These are phyloP conservation scores for Cassiopea andromeda DNA, from an alignment of 30 jellyfish, hydroid and myxozoan genomes.

Conservation along the genomic window DNA sequence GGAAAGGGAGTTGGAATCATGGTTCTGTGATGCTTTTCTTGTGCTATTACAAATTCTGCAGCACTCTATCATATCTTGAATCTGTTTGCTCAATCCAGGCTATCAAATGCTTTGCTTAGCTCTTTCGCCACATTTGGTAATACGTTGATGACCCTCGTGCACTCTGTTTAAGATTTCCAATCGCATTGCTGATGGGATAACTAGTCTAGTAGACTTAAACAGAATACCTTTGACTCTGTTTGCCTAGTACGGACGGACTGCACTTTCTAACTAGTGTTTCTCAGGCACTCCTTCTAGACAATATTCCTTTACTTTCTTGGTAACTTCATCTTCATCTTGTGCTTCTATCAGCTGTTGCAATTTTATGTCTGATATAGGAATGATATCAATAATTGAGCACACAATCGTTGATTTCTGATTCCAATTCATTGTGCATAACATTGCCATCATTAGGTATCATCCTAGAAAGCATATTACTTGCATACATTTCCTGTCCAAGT, in stretches of 20 bases:
- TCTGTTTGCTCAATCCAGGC: constrained; percentile 62
- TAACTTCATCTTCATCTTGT: too few species aligned
- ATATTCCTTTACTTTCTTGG: too few species aligned
- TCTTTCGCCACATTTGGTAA: constrained; percentile 39
- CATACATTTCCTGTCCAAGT: neutral
- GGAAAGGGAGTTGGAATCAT: constrained; percentile 7
- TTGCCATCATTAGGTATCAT: constrained; percentile 13
- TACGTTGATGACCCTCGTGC: constrained; percentile 69
- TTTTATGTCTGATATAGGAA: constrained; percentile 30
- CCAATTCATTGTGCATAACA: neutral
- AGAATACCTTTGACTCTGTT: too few species aligned
- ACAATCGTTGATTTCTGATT: neutral
- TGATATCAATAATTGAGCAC: constrained; percentile 12
- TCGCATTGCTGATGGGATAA: constrained; percentile 49
- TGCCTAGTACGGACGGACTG: too few species aligned
- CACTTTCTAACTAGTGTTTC: too few species aligned
- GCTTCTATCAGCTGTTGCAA: too few species aligned
- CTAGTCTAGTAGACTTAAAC: neutral
- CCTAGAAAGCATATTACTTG: constrained; percentile 27
- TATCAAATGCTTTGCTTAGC: constrained; percentile 50
- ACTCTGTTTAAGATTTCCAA: constrained; percentile 15
- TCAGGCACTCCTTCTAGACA: too few species aligned
- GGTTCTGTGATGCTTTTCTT: constrained; percentile 15
- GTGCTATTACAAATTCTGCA: constrained; percentile 19
- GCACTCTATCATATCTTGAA: constrained; percentile 41